Evolutionary conservation across 2,113 vertebrate genomes (phyloP).

Genomic region (Seriola dumerili): DNA sequence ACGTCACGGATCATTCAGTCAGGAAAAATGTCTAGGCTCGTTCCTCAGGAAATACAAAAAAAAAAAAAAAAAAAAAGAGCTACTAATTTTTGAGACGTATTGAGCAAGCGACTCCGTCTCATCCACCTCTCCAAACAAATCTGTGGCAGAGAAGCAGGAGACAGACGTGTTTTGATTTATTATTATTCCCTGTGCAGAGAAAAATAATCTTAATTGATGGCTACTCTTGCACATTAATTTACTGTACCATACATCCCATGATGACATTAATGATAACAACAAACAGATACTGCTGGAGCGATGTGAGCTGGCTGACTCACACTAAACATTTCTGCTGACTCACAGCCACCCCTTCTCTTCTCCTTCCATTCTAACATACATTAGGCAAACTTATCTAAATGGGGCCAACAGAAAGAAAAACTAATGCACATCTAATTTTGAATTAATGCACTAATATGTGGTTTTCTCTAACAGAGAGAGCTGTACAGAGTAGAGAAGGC

Average conservation of each 20-base stretch:
- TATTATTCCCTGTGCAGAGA: slow-evolving; percentile 17
- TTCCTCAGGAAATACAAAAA: slow-evolving; percentile 35
- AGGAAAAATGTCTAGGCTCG: slow-evolving; percentile 56
- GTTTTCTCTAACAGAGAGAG: slow-evolving; percentile 3
- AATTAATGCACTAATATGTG: slow-evolving; percentile 20
- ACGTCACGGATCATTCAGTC: slow-evolving; percentile 63
- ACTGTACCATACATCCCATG: slow-evolving; percentile 49
- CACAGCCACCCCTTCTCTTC: slow-evolving; percentile 31
- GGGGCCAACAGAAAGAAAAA: slow-evolving; percentile 22
- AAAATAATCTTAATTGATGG: slow-evolving; percentile 59
- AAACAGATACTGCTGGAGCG: slow-evolving; percentile 46
- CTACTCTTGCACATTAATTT: slow-evolving; percentile 47
- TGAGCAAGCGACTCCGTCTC: slow-evolving; percentile 16
- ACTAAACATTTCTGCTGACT: slow-evolving; percentile 68
- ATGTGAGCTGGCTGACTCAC: slow-evolving; percentile 56
- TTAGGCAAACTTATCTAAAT: slow-evolving; percentile 36
- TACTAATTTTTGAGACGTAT: slow-evolving; percentile 47
- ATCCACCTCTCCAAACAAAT: slow-evolving; percentile 43
- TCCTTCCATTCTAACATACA: slow-evolving; percentile 37
- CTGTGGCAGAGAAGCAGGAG: slow-evolving; percentile 21
- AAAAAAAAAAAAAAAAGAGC: slow-evolving; percentile 16
- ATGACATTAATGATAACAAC: slow-evolving; percentile 53
- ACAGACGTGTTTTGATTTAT: slow-evolving; percentile 58
- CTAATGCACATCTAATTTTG: slow-evolving; percentile 10
- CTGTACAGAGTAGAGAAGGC: background rate